Evolutionary conservation across 2,113 vertebrate species (phyloP).

Genomic region (Brevimyrus niger): DNA sequence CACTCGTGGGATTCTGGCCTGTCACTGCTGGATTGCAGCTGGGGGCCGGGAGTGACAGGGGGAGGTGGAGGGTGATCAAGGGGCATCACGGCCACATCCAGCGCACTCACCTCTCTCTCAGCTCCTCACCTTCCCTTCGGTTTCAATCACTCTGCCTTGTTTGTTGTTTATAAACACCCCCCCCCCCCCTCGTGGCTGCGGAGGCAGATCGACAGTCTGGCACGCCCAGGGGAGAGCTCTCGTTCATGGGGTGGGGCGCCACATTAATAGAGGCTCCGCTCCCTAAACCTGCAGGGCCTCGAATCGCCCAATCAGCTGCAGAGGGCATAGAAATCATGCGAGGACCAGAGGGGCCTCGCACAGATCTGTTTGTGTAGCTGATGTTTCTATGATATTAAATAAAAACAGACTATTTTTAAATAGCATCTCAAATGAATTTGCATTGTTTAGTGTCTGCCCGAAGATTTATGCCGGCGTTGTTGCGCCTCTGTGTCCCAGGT

Average conservation of each 20-base stretch:
- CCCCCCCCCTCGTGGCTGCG: not conserved
- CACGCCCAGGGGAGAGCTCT: not conserved
- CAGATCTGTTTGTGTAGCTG: not conserved
- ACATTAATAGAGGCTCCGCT: not conserved
- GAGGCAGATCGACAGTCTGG: not conserved
- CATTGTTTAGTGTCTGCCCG: not conserved
- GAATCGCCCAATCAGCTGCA: not conserved
- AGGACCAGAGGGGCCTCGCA: not conserved
- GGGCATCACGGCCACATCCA: not conserved
- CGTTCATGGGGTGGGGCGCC: not conserved
- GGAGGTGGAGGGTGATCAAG: not conserved
- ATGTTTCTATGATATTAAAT: not conserved
- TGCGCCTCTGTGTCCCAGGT: not conserved
- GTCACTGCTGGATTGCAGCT: not conserved
- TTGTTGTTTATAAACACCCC: not conserved
- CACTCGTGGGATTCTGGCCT: not conserved
- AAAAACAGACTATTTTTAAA: not conserved
- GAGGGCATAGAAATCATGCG: not conserved
- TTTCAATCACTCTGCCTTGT: not conserved
- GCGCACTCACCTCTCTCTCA: not conserved
- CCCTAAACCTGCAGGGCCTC: not conserved
- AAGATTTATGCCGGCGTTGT: not conserved
- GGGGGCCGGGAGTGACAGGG: not conserved
- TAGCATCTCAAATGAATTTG: not conserved
- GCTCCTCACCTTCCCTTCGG: not conserved